A percentile compares a stretch with the other conserved stretches of the same genome.
Evolutionary conservation across 2,888 invertebrate genomes (phyloP).

Genomic region (Pseudolycoriella hygida): DNA sequence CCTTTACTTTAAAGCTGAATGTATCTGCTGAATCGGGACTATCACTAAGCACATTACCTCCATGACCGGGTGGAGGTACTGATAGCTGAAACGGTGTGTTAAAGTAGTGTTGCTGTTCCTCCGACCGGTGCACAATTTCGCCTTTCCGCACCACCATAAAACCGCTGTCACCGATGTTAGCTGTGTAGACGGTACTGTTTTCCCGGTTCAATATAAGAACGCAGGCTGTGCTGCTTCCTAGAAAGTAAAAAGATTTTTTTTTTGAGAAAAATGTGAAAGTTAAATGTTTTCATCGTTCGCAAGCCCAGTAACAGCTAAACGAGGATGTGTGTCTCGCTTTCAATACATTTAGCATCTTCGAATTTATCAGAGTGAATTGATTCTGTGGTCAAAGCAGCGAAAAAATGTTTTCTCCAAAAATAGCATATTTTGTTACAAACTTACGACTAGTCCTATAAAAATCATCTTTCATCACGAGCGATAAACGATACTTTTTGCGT

Average conservation of each 20-base stretch:
- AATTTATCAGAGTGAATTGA: too few species aligned
- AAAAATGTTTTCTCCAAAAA: too few species aligned
- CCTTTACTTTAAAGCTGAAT: slow-evolving; percentile 66
- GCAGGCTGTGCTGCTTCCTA: slow-evolving; percentile 96
- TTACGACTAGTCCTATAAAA: too few species aligned
- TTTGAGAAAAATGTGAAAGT: too few species aligned
- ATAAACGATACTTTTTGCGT: too few species aligned
- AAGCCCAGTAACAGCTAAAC: too few species aligned
- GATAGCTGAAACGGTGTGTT: slow-evolving; percentile 97
- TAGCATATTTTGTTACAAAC: too few species aligned
- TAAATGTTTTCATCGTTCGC: too few species aligned
- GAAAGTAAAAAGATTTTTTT: slow-evolving; percentile 12
- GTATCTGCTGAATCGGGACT: slow-evolving; percentile 86
- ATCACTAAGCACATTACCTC: slow-evolving; percentile 75
- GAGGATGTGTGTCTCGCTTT: too few species aligned
- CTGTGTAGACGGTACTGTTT: slow-evolving; percentile 80
- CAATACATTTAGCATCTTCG: too few species aligned
- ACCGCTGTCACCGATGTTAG: slow-evolving; percentile 98
- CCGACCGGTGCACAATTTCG: slow-evolving; percentile 76
- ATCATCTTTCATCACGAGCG: too few species aligned
- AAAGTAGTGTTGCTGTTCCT: slow-evolving; percentile 97
- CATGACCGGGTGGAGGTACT: slow-evolving; percentile 79
- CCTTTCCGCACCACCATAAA: slow-evolving; percentile 83
- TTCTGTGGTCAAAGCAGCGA: too few species aligned
- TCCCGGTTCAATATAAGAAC: slow-evolving; percentile 84